Base-by-base conservation (phyloP, 2,797 vertebrate genomes). In the Anguilla pacifica region DNA sequence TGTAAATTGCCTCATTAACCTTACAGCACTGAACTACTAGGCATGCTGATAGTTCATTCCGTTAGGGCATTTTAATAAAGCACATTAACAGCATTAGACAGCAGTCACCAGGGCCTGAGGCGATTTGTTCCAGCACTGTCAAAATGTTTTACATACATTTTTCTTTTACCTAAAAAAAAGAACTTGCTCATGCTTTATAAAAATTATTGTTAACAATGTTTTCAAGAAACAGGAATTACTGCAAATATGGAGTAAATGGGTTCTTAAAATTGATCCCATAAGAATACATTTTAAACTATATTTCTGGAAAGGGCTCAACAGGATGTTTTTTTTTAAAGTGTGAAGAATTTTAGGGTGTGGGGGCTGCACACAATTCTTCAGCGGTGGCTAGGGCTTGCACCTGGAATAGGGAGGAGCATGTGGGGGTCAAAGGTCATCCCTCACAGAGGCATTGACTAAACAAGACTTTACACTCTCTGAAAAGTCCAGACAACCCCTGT, bases 401-500 rank as follows among this genome's bases (percentile, higher is more conserved):
- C 97, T 98, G 97, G 97, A 96, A 94, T 91, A 94, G 93, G 94
- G 95, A 95, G 95, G 95, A 95, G 94, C 94, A 94, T 91, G 92
- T 74, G 87, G 91, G 43, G 96, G 96, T 95, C 97, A 97, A 93
- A 94, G 97, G 97, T 97, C 96, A 95, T 93, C 91, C 93, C 93
- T 91, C 88, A 92, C 93, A 92, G 94, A 96, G 95, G 94, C 94
- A 92, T 90, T 91, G 93, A 94, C 96, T 95, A 96, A 96, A 97
- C 95, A 96, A 92, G 95, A 96, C 95, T 94, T 94, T 92, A 94
- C 94, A 94, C 93, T 95, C 89, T 90, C 95, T 93, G 95, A 95
- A 95, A 96, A 95, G 96, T 94, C 96, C 95, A 97, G 96, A 97
- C 93, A 91, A 95, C 96, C 96, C 97, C 97, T 92, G 95, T 93